Conservation (phyloP, 2,113 vertebrate genomes). For the Astatotilapia flaviijosephi region DNA sequence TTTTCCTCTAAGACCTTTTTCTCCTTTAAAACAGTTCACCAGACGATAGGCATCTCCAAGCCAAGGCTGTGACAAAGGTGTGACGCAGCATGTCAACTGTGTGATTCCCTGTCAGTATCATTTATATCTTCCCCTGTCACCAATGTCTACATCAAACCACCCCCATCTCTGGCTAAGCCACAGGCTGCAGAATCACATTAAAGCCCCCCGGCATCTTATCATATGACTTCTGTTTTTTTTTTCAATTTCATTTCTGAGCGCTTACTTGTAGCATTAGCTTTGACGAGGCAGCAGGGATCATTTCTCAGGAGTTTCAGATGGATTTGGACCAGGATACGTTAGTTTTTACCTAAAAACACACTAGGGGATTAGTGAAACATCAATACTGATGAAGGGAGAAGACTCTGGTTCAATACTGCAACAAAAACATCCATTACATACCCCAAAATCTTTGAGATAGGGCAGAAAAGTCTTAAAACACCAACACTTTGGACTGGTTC, state of each 20-base stretch:
- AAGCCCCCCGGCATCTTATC: background rate
- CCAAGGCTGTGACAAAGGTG: background rate
- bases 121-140: constrained; percentile 1
- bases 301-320: background rate
- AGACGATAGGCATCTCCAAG: background rate
- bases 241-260: background rate
- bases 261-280: background rate
- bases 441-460: background rate
- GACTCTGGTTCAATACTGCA: background rate
- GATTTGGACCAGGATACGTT: background rate
- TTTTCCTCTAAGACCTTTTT: background rate
- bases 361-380: background rate
- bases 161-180: background rate
- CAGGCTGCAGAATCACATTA: constrained; percentile 1
- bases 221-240: background rate
- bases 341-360: background rate
- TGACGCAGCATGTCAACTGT: background rate
- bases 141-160: constrained; percentile 2
- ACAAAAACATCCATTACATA: background rate
- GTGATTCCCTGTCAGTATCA: constrained; percentile 27
- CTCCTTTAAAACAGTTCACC: background rate
- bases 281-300: background rate
- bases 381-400: background rate
- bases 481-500: background rate
- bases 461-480: background rate